Conservation (phyloP, 1,140 invertebrate species). For the Megalonaias nervosa region DNA sequence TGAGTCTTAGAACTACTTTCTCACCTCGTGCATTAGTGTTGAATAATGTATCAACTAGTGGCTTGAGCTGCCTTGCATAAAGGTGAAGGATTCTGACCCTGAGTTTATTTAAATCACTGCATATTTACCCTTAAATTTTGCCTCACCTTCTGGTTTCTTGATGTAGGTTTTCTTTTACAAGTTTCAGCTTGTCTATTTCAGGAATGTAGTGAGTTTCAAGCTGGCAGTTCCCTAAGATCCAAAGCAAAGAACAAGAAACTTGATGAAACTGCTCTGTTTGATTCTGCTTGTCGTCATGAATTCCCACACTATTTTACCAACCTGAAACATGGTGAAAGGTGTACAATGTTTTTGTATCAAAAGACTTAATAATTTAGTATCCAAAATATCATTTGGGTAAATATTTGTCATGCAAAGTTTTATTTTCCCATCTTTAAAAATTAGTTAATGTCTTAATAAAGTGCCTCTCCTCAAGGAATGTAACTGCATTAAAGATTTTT, state of each 20-base stretch:
- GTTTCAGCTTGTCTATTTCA: conserved; percentile 6
- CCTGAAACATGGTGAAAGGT: conserved; percentile 40
- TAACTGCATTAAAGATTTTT: too few species aligned
- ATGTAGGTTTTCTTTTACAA: conserved; percentile 4
- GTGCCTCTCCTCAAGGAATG: too few species aligned
- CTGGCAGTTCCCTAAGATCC: conserved; percentile 25
- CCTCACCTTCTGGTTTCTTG: neutral
- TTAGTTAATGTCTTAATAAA: too few species aligned
- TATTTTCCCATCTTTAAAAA: neutral
- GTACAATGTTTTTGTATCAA: neutral
- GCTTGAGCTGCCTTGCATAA: neutral
- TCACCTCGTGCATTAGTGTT: neutral
- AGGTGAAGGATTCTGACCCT: too few species aligned
- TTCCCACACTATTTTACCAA: conserved; percentile 29
- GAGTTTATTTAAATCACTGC: too few species aligned
- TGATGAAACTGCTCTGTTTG: conserved; percentile 36
- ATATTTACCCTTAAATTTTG: neutral
- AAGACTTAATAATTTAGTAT: neutral
- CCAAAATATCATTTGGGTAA: too few species aligned
- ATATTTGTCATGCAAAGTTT: neutral
- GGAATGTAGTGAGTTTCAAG: conserved; percentile 38
- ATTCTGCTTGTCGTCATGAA: conserved; percentile 31
- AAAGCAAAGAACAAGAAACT: too few species aligned
- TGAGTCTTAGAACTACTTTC: neutral
- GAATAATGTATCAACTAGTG: neutral